Evolutionary conservation across 1,140 invertebrate species (phyloP).

Genomic region (Cydia strobilella): DNA sequence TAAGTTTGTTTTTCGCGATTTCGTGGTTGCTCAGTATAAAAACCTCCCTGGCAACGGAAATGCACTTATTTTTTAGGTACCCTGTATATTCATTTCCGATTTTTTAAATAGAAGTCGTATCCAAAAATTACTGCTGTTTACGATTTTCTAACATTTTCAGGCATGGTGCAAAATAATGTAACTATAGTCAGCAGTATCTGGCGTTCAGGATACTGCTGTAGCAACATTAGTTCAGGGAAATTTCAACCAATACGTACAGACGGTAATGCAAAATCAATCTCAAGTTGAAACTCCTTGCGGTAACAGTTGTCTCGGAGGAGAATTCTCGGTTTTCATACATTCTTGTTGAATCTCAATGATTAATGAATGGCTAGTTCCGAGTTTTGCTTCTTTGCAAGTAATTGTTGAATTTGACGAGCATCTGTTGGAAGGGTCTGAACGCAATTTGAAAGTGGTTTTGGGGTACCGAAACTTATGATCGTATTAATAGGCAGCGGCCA

Average conservation of each 20-base stretch:
- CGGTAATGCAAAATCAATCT: conserved; percentile 28
- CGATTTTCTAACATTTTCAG: no score
- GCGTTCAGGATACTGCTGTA: no score
- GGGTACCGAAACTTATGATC: neutral
- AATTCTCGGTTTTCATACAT: neutral
- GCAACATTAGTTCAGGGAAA: neutral
- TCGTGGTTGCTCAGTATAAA: no score
- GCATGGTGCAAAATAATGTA: no score
- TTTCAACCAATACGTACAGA: neutral
- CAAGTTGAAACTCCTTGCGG: neutral
- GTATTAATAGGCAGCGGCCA: neutral
- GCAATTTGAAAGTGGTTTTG: neutral
- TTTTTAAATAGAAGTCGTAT: no score
- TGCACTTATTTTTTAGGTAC: no score
- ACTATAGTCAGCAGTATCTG: no score
- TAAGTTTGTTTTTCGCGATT: no score
- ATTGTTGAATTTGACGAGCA: conserved; percentile 13
- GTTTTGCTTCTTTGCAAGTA: conserved; percentile 6
- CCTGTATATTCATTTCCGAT: no score
- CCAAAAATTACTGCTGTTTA: no score
- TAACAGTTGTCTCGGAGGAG: conserved; percentile 21
- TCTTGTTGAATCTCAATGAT: conserved; percentile 10
- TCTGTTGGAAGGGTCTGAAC: neutral
- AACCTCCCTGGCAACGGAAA: no score
- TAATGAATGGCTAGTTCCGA: neutral